Evolutionary conservation across 2,888 invertebrate species (phyloP).

Genomic region (Pandemis heparana): DNA sequence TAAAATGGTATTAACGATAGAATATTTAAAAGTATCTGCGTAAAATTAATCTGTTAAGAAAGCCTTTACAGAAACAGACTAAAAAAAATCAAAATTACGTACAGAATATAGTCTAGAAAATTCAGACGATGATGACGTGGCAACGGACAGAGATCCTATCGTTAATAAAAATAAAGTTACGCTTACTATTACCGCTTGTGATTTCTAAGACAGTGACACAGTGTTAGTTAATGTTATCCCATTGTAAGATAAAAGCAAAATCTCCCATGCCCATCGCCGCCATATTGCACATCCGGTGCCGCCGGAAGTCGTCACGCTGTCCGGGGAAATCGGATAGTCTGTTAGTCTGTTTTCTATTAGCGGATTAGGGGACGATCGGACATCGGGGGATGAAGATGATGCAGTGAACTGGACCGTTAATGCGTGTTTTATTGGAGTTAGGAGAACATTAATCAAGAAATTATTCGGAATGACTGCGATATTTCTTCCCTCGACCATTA

Average conservation of each 20-base stretch:
- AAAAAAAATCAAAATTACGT: background rate
- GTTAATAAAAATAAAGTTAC: background rate
- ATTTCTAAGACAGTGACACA: background rate
- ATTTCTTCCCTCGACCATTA: background rate
- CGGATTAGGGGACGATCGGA: slow-evolving; percentile 76
- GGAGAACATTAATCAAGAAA: slow-evolving; percentile 37
- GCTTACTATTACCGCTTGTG: background rate
- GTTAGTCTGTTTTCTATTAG: slow-evolving; percentile 81
- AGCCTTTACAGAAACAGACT: background rate
- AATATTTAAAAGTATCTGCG: background rate
- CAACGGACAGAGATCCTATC: background rate
- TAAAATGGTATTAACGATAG: background rate
- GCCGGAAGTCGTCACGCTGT: slow-evolving; percentile 76
- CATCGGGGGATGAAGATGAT: slow-evolving; percentile 48
- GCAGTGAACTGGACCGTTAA: slow-evolving; percentile 36
- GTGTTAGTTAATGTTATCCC: slow-evolving; percentile 31
- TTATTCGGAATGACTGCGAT: slow-evolving; percentile 19
- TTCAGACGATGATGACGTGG: background rate
- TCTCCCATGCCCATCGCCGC: slow-evolving; percentile 48
- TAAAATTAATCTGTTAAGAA: background rate
- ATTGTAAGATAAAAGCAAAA: slow-evolving; percentile 48
- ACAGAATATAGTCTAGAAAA: background rate
- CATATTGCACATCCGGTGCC: slow-evolving; percentile 67
- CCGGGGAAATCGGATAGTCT: slow-evolving; percentile 76
- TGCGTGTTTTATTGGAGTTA: slow-evolving; percentile 38